phyloP scores from a whole-genome alignment of 35 echinoderm and acorn worm species.

The Lytechinus pictus region DNA sequence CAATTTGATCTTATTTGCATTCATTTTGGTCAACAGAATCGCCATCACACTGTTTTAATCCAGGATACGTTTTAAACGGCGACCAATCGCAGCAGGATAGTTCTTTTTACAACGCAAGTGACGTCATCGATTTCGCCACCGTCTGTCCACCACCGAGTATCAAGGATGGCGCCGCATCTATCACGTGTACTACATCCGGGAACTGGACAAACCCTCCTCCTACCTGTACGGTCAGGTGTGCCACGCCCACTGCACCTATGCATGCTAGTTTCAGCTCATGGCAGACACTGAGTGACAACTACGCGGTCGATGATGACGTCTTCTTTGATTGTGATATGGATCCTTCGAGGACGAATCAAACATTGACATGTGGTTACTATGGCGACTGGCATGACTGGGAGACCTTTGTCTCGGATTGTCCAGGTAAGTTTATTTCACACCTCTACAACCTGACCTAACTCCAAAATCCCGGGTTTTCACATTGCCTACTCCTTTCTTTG shows the following conservation, averaged over 20 bases:
- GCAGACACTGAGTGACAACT: background rate
- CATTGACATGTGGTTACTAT: slow-evolving; percentile 10
- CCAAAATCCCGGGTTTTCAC: no score
- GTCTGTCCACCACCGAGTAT: background rate
- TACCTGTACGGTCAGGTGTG: background rate
- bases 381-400: background rate
- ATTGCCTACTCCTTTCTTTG: no score
- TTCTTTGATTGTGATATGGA: background rate
- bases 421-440: background rate
- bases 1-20: background rate
- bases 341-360: background rate
- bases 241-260: background rate
- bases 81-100: background rate
- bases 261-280: background rate
- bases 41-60: background rate
- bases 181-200: background rate
- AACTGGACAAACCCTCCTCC: slow-evolving; percentile 5
- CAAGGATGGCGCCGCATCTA: background rate
- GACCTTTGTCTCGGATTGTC: background rate
- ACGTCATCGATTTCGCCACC: background rate
- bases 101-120: background rate
- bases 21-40: background rate
- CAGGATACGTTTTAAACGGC: background rate
- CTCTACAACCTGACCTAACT: no score
- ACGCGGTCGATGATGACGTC: background rate